Conservation (phyloP, 2,888 invertebrate species). For the Fissipunctia ypsillon region DNA sequence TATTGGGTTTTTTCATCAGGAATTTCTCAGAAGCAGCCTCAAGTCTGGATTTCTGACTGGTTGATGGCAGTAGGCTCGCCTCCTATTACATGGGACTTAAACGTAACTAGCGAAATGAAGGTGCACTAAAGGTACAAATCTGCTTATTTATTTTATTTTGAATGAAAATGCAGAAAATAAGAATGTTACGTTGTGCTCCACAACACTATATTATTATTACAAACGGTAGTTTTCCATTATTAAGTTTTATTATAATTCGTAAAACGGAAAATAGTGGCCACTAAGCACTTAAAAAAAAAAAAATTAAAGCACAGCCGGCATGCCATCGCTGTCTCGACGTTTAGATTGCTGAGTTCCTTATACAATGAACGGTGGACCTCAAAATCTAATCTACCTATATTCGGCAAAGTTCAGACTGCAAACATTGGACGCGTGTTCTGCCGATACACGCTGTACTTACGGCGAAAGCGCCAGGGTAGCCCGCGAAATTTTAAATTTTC, state of each 20-base stretch:
- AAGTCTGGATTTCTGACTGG: neutral
- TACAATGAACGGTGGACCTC: slow-evolving; percentile 27
- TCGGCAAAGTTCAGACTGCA: slow-evolving; percentile 16
- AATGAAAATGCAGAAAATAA: no score
- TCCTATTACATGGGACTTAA: no score
- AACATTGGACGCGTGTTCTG: slow-evolving; percentile 8
- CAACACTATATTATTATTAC: no score
- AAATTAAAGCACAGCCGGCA: slow-evolving; percentile 18
- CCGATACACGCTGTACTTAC: neutral
- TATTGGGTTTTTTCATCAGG: neutral
- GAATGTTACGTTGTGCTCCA: no score
- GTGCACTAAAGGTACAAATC: neutral
- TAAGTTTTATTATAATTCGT: no score
- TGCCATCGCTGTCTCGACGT: slow-evolving; percentile 35
- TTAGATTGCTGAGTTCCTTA: slow-evolving; percentile 53
- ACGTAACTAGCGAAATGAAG: neutral
- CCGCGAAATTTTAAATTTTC: no score
- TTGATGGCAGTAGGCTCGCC: neutral
- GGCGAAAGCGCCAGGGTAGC: no score
- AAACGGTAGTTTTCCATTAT: no score
- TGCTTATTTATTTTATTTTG: no score
- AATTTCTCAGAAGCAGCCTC: neutral
- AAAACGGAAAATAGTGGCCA: no score
- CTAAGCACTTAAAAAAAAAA: no score
- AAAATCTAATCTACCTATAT: slow-evolving; percentile 43